A percentile compares a stretch with the other conserved stretches of the same genome.
These are phyloP conservation scores for Bombyx mori DNA, from an alignment of 1,140 invertebrate genomes.

Conservation along the genomic window DNA sequence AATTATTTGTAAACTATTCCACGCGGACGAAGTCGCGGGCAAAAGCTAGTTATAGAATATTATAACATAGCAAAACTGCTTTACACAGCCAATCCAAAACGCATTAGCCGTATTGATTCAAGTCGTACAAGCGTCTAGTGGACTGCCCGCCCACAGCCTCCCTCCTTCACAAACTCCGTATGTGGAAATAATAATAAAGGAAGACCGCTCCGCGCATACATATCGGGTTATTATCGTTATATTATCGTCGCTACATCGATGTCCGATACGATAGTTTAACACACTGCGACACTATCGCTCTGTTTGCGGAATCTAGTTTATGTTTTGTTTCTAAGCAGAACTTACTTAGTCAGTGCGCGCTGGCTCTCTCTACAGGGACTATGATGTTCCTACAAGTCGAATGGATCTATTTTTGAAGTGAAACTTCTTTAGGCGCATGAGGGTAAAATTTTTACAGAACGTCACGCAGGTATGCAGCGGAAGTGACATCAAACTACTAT, in stretches of 20 bases:
- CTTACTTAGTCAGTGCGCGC: no score
- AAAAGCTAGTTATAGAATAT: no score
- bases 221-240: slow-evolving; percentile 47
- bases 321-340: no score
- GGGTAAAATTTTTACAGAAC: no score
- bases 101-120: slow-evolving; percentile 59
- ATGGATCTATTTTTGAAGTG: no score
- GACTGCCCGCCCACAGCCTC: slow-evolving; percentile 31
- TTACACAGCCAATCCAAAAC: slow-evolving; percentile 50
- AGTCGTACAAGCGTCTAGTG: slow-evolving; percentile 52
- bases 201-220: slow-evolving; percentile 43
- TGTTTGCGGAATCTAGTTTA: neutral
- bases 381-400: no score
- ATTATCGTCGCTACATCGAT: slow-evolving; percentile 36
- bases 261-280: slow-evolving; percentile 5
- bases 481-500: no score
- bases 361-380: no score
- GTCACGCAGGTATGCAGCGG: no score
- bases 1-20: no score
- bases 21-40: no score
- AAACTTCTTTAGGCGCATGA: no score
- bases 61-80: neutral
- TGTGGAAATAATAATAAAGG: slow-evolving; percentile 66
- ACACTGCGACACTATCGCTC: slow-evolving; percentile 1
- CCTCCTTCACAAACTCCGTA: slow-evolving; percentile 50